Base-by-base conservation (phyloP, 2,113 vertebrate species). In the Hipposideros armiger region DNA sequence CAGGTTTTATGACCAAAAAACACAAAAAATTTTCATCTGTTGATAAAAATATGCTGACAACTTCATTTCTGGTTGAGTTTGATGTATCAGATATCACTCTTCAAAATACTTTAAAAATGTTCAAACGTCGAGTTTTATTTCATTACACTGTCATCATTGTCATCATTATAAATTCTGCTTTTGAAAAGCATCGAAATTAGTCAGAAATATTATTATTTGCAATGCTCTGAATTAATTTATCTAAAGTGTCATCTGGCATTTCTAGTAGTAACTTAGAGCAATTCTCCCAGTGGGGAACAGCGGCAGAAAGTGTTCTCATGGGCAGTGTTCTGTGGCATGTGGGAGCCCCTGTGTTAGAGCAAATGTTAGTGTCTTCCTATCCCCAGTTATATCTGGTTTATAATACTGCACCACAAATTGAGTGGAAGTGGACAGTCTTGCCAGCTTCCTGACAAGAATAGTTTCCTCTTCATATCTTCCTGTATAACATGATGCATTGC, bases 401-500 rank as follows among this genome's bases (percentile, higher is more conserved):
- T 50, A 3, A 42, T 2, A 70, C 14, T 47, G 5, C 40, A 7
- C 7, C 15, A 66, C 83, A 95, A 98, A 96, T 72, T 76, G 62
- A 96, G 42, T 92, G 95, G 92, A 90, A 96, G 78, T n/a, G 72
- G 36, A 52, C 50, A 42, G 47, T 95, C 47, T 52, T 40, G 1
- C 91, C 88, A 83, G 52, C 87, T 80, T 36, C 72, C 82, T 50
- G 81, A 78, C 52, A 80, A 94, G 93, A 92, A 73, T 67, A 90
- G 85, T 56, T 91, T 36, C 80, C 94, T 83, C 82, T 90, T 90
- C 91, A 66, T 69, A 47, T 67, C 66, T 96, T 98, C 97, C 97
- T 95, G 96, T n/a, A 60, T 60, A 24, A 11, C 10, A n/a, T 70
- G 42, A 83, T 87, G 66, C 88, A 56, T 83, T 85, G 94, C 72